Conservation (phyloP, 1,140 invertebrate species). For the Sycophila sp. region DNA sequence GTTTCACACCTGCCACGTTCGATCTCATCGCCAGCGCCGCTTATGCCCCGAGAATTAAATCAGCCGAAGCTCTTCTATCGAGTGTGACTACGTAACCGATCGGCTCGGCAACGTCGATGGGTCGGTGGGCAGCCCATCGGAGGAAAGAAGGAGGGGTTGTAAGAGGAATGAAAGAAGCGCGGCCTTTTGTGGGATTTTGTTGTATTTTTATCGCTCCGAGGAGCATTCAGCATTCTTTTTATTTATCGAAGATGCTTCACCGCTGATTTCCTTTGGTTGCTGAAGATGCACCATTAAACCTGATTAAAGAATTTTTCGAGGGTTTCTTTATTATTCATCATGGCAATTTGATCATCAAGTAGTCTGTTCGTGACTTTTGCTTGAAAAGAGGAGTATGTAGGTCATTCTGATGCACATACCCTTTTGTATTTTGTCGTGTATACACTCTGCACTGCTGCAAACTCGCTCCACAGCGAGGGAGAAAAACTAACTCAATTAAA, state of each 20-base stretch:
- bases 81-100: background rate
- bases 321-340: too few relatives aligned
- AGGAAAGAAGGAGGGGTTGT: slow-evolving; percentile 3
- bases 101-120: background rate
- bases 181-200: background rate
- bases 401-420: too few relatives aligned
- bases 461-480: too few relatives aligned
- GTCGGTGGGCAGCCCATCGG: slow-evolving; percentile 20
- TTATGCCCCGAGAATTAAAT: slow-evolving; percentile 41
- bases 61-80: slow-evolving; percentile 9
- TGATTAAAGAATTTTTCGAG: too few relatives aligned
- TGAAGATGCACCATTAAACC: too few relatives aligned
- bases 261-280: too few relatives aligned
- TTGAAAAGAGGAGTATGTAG: too few relatives aligned
- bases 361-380: too few relatives aligned
- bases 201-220: background rate
- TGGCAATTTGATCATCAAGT: too few relatives aligned
- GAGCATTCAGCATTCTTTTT: background rate
- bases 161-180: background rate
- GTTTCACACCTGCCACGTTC: slow-evolving; percentile 46
- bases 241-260: background rate
- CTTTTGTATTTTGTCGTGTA: too few relatives aligned
- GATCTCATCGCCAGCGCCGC: background rate
- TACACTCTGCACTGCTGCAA: too few relatives aligned
- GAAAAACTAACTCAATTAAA: background rate